Evolutionary conservation across 2,113 vertebrate genomes (phyloP), one percentile per base, ranked within the genome.

Genomic region (Pipra filicauda): DNA sequence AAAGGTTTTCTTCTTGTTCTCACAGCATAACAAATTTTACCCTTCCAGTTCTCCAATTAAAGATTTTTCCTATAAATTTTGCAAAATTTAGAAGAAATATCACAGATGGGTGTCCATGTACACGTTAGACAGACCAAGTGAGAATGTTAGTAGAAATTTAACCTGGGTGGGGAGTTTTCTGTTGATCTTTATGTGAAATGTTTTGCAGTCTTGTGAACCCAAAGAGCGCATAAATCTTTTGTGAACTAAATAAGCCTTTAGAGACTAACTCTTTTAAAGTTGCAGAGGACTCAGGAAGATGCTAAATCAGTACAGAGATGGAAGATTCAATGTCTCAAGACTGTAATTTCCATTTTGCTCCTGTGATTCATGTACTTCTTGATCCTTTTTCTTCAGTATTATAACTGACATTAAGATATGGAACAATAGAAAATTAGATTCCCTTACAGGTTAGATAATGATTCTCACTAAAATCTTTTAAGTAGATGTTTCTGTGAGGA

Each of bases 161-260:
- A 48, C 1, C 2, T 10, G 62, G 4, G 4, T 51, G 10, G 5
- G 5, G 15, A 39, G 2, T 2, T 5, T 7, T 15, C 19, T 39
- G 31, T 76, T 39, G 4, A 22, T 52, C 52, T 22, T 83, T 69
- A 37, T 73, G 65, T 48, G 22, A 39, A 88, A 23, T 37, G 48
- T 70, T 75, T 93, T 92, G 46, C n/a, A 49, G 30, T 66, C 92
- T 73, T 84, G 62, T 93, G 71, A 95, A 93, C 19, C 46, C 20
- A 75, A 72, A 96, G 95, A 95, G 12, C 9, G 12, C 43, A 80
- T 88, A 19, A 27, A 83, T 39, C 8, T 82, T 91, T 28, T 84
- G 54, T 58, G 49, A 59, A 67, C 65, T 91, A 95, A 96, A 81
- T 69, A 82, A 88, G 91, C 67, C 82, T 93, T 57, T 51, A 91